Evolutionary conservation across 1,140 invertebrate genomes (phyloP).

Genomic region (Eulimnadia texana): DNA sequence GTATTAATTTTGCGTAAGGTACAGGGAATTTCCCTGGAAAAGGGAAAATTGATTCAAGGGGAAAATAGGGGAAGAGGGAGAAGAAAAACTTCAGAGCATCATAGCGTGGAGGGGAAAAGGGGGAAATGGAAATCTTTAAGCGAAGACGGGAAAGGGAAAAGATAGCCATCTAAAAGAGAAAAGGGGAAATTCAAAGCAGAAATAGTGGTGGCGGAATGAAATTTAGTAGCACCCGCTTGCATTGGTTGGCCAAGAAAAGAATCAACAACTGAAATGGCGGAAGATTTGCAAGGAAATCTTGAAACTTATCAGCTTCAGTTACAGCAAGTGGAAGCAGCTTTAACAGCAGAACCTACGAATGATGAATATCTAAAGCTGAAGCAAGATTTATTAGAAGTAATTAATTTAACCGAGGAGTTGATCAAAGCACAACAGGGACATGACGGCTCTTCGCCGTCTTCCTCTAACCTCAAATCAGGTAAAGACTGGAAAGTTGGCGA

Average conservation of each 20-base stretch:
- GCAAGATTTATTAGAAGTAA: slow-evolving; percentile 81
- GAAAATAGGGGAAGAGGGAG: too few species aligned
- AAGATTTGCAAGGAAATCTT: slow-evolving; percentile 45
- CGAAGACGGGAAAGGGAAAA: too few species aligned
- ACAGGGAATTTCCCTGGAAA: too few species aligned
- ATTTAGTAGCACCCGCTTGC: background rate
- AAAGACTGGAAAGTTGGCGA: slow-evolving; percentile 68
- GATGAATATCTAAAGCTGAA: slow-evolving; percentile 82
- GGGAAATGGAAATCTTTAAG: too few species aligned
- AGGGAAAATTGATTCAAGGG: too few species aligned
- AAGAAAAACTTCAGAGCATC: too few species aligned
- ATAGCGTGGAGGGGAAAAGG: too few species aligned
- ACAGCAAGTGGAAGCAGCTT: slow-evolving; percentile 79
- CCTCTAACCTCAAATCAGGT: slow-evolving; percentile 20
- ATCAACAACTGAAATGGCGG: slow-evolving; percentile 42
- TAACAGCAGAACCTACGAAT: slow-evolving; percentile 76
- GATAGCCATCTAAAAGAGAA: too few species aligned
- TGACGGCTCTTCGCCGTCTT: background rate
- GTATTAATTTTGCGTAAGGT: too few species aligned
- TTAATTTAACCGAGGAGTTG: slow-evolving; percentile 75
- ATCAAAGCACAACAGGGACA: slow-evolving; percentile 50
- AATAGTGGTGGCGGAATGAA: too few species aligned
- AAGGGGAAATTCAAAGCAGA: too few species aligned
- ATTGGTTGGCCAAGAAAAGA: too few species aligned
- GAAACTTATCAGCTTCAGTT: slow-evolving; percentile 75